A percentile compares a stretch with the other conserved stretches of the same genome.
Conservation (phyloP, 2,797 vertebrate genomes). For the Parambassis ranga region DNA sequence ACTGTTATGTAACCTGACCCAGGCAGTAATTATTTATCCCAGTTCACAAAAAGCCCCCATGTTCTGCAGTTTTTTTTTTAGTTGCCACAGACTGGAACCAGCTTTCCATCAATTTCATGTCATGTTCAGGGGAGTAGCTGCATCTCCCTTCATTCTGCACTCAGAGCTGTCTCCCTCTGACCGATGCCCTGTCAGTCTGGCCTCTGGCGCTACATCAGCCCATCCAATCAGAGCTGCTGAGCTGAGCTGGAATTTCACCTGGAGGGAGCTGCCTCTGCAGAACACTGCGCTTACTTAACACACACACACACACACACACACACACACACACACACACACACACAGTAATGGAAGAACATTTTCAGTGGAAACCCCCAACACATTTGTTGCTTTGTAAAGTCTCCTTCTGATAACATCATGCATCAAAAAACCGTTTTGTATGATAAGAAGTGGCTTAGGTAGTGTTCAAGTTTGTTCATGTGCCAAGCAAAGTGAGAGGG, state of each 20-base stretch:
- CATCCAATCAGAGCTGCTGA: constrained; percentile 22
- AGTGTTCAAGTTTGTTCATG: neutral
- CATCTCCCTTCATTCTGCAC: neutral
- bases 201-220: constrained; percentile 39
- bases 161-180: constrained; percentile 30
- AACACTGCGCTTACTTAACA: constrained; percentile 6
- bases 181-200: constrained; percentile 25
- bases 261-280: constrained; percentile 44
- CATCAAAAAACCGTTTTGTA: neutral
- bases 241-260: constrained; percentile 56
- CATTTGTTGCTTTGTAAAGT: constrained; percentile 8
- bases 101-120: constrained; percentile 2
- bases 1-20: neutral
- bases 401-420: neutral
- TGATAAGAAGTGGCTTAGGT: neutral
- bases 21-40: neutral
- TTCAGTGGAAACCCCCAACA: constrained; percentile 5
- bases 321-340: no score
- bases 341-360: neutral
- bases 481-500: neutral
- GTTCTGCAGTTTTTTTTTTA: neutral
- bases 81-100: neutral
- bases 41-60: neutral
- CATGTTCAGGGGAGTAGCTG: constrained; percentile 18
- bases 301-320: no score